Base-by-base conservation (phyloP, 2,113 vertebrate genomes). In the Falco punctatus region DNA sequence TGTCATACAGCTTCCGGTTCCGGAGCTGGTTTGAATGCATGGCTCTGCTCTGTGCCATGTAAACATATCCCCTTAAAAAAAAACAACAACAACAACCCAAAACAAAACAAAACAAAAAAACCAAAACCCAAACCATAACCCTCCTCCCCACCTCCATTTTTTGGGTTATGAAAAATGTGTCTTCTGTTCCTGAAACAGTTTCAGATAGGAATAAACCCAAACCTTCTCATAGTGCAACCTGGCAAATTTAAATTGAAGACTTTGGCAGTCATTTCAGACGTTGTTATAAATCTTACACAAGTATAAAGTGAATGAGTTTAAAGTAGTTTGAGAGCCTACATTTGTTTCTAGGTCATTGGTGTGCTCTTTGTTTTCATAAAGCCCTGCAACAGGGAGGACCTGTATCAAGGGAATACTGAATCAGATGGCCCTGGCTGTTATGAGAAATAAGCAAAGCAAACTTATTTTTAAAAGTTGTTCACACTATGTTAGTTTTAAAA, bases 1-100 rank as follows among this genome's bases (percentile, higher is more conserved):
- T 93, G 96, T 95, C 84, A 61, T 46, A 26, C 40, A 52, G 91
- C 66, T 96, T 97, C 96, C 94, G 40, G 0, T 96, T 97, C 96
- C 87, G 78, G 94, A 96, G 93, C 92, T 70, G 70, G 48, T 69
- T 33, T 87, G 70, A 72, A 73, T 85, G 84, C 94, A 87, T 26
- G 86, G 94, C 93, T 61, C 89, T 92, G 91, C 84, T 79, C 84
- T 9, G 32, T 91, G 95, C 94, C 89, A 13, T 92, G 66, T 87
- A 96, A 94, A 94, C 93, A 94, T 52, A 93, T 52, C 74, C 70
- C 94, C 33, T 80, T 61, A 0, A 13, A 49, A 86, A 44, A 67
- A 71, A 72, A 22, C 18, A 61, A 38, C 38, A 38, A 38, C 35
- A 35, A 38, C 38, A 38, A 38, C 38, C 38, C 42, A 42, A 42